Evolutionary conservation across 2,888 invertebrate genomes (phyloP).

Genomic region (Trichogramma dendrolimi): DNA sequence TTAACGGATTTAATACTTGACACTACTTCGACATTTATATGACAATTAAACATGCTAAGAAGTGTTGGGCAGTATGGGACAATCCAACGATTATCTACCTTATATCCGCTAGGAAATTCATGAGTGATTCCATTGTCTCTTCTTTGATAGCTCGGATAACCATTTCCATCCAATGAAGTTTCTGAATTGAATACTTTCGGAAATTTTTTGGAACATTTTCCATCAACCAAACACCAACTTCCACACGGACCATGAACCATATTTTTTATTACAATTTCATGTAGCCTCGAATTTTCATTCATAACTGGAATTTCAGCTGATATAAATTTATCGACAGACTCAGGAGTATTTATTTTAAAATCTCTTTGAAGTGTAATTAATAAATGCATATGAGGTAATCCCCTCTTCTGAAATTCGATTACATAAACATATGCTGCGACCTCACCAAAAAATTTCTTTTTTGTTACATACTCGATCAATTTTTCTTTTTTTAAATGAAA

Average conservation of each 20-base stretch:
- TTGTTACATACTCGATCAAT: conserved; percentile 21
- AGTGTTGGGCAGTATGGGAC: conserved; percentile 11
- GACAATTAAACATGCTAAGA: conserved; percentile 26
- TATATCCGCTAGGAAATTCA: conserved; percentile 22
- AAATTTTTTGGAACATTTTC: conserved; percentile 36
- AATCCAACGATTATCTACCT: conserved; percentile 40
- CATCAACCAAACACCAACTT: conserved; percentile 28
- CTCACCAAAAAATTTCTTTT: conserved; percentile 27
- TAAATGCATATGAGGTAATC: conserved; percentile 24
- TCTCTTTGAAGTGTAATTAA: conserved; percentile 19
- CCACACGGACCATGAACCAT: conserved; percentile 48
- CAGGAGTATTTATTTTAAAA: conserved; percentile 27
- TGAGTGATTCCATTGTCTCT: conserved; percentile 31
- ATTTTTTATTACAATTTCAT: conserved; percentile 38
- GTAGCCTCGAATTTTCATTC: conserved; percentile 36
- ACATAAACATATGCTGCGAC: conserved; percentile 23
- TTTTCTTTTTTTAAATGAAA: conserved; percentile 24
- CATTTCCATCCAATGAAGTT: conserved; percentile 33
- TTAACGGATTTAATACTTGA: conserved; percentile 29
- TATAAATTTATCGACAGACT: conserved; percentile 17
- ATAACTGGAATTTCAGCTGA: conserved; percentile 27
- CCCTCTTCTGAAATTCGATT: conserved; percentile 23
- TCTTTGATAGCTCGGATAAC: conserved; percentile 36
- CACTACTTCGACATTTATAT: conserved; percentile 35
- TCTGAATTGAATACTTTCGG: conserved; percentile 35